Evolutionary conservation across 2,797 vertebrate species (phyloP).

Genomic region (Gymnopithys bicolor): DNA sequence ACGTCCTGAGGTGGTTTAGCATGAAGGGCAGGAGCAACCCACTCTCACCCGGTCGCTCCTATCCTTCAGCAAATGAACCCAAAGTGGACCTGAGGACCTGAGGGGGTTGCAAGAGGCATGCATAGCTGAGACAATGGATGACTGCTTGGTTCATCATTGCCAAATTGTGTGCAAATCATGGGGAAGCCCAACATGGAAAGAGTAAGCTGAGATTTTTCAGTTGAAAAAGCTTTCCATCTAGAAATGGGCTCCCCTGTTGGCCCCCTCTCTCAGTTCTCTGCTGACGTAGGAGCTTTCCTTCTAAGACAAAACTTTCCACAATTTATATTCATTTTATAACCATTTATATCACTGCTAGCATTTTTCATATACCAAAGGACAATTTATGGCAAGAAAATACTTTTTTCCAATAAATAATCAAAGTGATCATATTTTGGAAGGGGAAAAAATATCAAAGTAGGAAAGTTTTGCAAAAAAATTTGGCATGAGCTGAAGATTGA

Average conservation of each 20-base stretch:
- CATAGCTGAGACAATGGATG: not conserved
- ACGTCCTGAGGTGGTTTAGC: not conserved
- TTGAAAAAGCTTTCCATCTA: not conserved
- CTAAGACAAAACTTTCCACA: constrained; percentile 21
- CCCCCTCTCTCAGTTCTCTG: not conserved
- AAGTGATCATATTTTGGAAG: constrained; percentile 46
- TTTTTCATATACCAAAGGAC: constrained; percentile 45
- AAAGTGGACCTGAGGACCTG: not conserved
- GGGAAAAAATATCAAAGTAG: not conserved
- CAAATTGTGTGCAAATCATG: not conserved
- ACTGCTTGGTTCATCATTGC: fast-evolving
- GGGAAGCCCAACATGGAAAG: not conserved
- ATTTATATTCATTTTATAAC: constrained; percentile 11
- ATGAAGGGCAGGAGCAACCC: not conserved
- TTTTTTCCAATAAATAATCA: constrained; percentile 51
- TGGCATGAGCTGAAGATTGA: not conserved
- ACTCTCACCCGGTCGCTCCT: not conserved
- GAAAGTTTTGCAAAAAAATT: not conserved
- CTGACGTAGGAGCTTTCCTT: constrained; percentile 16
- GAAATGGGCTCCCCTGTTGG: not conserved
- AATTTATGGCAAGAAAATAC: constrained; percentile 43
- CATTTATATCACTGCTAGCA: constrained; percentile 14
- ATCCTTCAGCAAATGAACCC: not conserved
- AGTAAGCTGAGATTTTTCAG: not conserved
- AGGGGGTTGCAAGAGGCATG: not conserved